A percentile compares a stretch with the other conserved stretches of the same genome.
Conservation (phyloP, 1,140 invertebrate species). For the Drosophila lowei region DNA sequence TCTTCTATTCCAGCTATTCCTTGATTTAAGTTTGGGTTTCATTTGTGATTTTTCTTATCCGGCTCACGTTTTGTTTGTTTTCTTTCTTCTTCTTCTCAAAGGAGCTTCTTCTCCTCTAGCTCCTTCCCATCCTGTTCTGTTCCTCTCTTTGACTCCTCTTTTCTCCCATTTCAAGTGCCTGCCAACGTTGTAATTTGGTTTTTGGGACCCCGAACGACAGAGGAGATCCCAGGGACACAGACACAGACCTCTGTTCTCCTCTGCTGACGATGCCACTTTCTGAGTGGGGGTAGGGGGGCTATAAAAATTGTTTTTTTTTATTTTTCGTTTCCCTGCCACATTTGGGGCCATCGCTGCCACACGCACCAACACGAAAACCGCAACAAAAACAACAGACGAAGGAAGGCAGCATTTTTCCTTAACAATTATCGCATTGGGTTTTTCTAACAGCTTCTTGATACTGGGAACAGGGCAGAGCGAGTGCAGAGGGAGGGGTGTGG, state of each 20-base stretch:
- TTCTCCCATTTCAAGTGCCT: conserved; percentile 16
- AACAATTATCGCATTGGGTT: conserved; percentile 68
- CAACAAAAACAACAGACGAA: conserved; percentile 14
- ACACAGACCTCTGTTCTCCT: conserved; percentile 26
- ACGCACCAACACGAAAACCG: conserved; percentile 25
- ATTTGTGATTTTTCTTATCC: conserved; percentile 34
- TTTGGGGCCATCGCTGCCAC: conserved; percentile 56
- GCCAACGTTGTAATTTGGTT: conserved; percentile 33
- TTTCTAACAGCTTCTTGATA: conserved; percentile 31
- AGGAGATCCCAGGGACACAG: too few relatives aligned
- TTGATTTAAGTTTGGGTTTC: conserved; percentile 21
- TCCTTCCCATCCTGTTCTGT: too few relatives aligned
- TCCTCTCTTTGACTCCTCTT: background rate
- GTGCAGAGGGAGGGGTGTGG: background rate
- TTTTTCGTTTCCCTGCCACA: conserved; percentile 26
- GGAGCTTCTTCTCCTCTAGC: background rate
- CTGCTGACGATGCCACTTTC: conserved; percentile 72
- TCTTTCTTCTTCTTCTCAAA: conserved; percentile 17
- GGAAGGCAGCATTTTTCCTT: conserved; percentile 25
- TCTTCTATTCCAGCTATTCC: conserved; percentile 7
- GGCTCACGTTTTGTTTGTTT: conserved; percentile 13
- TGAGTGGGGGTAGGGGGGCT: conserved; percentile 42
- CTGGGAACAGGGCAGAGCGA: conserved; percentile 10
- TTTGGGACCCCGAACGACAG: conserved; percentile 2
- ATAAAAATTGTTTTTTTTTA: conserved; percentile 63